Base-by-base conservation (phyloP, 2,888 invertebrate species). In the Lymantria dispar region DNA sequence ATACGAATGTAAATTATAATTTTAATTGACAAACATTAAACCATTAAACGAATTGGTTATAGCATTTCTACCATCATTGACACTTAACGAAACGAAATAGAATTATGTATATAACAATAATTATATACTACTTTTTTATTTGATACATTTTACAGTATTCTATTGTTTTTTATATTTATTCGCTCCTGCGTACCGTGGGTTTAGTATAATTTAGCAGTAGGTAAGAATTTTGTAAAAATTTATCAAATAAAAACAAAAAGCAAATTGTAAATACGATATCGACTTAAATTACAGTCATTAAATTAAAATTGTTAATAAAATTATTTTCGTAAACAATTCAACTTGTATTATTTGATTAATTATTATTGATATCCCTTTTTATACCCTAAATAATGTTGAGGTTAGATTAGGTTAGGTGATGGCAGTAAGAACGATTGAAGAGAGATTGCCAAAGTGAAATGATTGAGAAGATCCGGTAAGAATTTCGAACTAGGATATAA, bases 251-350 rank as follows among this genome's bases (percentile, higher is more conserved):
- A 60, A 22, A 56, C 74, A 66, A 54, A 70, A 80, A 64, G 77
- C 78, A 83, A 87, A 87, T 85, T 91, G 90, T 91, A 91, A 85
- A 90, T 90, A 90, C 72, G 71, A 85, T 88, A 89, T 87, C 86
- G 89, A 88, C 88, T 89, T 84, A 86, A 80, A 87, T 72, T 88
- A 87, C 90, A 91, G 89, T 91, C 91, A 91, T 87, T 90, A 89
- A 91, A 89, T 83, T 89, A 87, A 90, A 80, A 88, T 87, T 91
- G 91, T 91, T 91, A 91, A 90, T 91, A 91, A 91, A 91, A 90
- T 85, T 91, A 91, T 91, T 91, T 91, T 91, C 91, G 78, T 90
- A 91, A 90, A 87, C 89, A 88, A 76, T 54, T 43, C 48, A 72
- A 71, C 79, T 88, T 81, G 87, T 84, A 83, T 86, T 82, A 74